A percentile compares a stretch with the other conserved stretches of the same genome.
Evolutionary conservation across 2,113 vertebrate species (phyloP).

Genomic region (cat (Felis catus)): DNA sequence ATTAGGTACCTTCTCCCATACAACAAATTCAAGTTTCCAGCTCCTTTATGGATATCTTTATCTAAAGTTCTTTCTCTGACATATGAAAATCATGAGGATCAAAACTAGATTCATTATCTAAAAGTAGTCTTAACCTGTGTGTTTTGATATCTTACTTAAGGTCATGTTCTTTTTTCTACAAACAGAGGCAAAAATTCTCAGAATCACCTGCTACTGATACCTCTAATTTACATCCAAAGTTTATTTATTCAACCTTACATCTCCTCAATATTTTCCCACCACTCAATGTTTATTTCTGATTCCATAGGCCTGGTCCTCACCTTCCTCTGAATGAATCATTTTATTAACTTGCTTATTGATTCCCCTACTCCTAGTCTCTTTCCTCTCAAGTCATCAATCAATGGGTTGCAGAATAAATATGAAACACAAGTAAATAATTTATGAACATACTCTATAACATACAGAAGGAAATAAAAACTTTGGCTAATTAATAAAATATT

Average conservation of each 20-base stretch:
- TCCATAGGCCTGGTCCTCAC: background rate
- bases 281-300: background rate
- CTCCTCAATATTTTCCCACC: background rate
- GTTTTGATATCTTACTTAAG: background rate
- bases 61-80: slow-evolving; percentile 13
- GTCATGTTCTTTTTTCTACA: background rate
- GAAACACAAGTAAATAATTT: slow-evolving; percentile 35
- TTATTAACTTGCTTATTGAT: slow-evolving; percentile 51
- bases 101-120: slow-evolving; percentile 2
- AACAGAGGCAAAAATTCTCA: background rate
- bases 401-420: background rate
- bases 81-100: background rate
- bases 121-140: background rate
- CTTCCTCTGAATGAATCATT: slow-evolving; percentile 1
- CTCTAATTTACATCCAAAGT: background rate
- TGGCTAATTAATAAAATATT: background rate
- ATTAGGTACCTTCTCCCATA: background rate
- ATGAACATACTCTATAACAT: background rate
- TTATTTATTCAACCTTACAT: background rate
- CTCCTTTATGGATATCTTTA: background rate
- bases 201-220: background rate
- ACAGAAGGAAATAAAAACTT: background rate
- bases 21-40: background rate
- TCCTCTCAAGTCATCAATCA: slow-evolving; percentile 2
- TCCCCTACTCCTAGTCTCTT: slow-evolving; percentile 21